phyloP scores from a whole-genome alignment of 2,888 invertebrate species.

The Lasioglossum pauxillum region DNA sequence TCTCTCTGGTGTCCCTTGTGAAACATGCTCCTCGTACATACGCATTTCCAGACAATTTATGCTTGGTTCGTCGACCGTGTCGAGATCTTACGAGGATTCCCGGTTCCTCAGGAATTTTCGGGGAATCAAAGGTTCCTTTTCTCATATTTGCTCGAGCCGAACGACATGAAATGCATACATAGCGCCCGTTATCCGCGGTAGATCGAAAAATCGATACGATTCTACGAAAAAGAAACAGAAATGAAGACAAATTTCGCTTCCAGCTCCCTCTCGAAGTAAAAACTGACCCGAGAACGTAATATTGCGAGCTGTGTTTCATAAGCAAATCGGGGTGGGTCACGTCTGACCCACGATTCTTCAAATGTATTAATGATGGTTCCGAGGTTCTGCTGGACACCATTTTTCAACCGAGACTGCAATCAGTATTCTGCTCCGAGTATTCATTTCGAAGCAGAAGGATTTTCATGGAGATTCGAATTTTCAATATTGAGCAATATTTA shows the following conservation, averaged over 20 bases:
- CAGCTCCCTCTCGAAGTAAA: background rate
- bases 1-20: conserved; percentile 27
- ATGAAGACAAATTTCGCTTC: background rate
- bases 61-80: conserved; percentile 10
- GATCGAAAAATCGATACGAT: background rate
- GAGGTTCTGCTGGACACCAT: background rate
- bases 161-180: background rate
- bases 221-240: background rate
- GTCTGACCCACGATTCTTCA: background rate
- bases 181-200: background rate
- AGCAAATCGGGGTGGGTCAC: background rate
- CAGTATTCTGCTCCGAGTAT: no score
- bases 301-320: background rate
- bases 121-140: background rate
- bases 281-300: background rate
- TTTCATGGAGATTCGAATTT: background rate
- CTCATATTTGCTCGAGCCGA: background rate
- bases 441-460: no score
- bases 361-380: background rate
- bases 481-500: background rate
- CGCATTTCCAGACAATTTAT: conserved; percentile 2
- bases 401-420: background rate
- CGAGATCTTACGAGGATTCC: background rate
- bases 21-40: conserved; percentile 34
- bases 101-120: background rate